phyloP scores from a whole-genome alignment of 2,797 vertebrate species.

The Choloepus didactylus region DNA sequence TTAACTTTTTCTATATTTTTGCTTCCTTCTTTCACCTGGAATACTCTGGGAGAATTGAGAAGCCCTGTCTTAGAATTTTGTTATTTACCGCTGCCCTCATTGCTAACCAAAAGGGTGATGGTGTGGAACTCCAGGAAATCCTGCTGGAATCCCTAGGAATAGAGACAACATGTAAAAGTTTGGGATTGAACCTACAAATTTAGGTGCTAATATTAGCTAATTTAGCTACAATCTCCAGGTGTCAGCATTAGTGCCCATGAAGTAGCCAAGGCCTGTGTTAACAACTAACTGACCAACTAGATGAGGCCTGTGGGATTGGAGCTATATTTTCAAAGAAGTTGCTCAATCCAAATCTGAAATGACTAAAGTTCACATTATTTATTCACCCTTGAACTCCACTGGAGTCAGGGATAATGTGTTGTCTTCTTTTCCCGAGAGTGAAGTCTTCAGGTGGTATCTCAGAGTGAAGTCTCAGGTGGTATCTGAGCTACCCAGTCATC shows the following conservation, averaged over 20 bases:
- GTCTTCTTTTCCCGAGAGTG: conserved; percentile 86
- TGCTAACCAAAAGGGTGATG: no score
- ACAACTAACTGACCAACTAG: neutral
- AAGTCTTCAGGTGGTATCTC: conserved; percentile 92
- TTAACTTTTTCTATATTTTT: no score
- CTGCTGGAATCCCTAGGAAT: neutral
- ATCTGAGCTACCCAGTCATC: conserved; percentile 94
- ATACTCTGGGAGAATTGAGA: neutral
- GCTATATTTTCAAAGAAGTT: neutral
- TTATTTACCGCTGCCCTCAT: neutral
- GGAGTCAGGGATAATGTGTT: conserved; percentile 68
- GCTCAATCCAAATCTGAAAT: conserved; percentile 35
- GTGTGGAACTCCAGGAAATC: neutral
- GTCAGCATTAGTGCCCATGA: neutral
- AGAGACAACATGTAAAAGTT: neutral
- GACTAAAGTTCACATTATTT: conserved; percentile 50
- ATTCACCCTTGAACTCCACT: conserved; percentile 76
- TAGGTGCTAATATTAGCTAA: neutral
- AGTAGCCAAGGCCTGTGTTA: neutral
- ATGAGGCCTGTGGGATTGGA: neutral
- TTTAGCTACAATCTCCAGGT: neutral
- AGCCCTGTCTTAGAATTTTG: neutral
- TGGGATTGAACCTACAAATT: neutral
- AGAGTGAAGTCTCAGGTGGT: conserved; percentile 82
- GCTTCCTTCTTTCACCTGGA: neutral